Conservation (phyloP, 2,797 vertebrate genomes). For the Ibycter americanus region DNA sequence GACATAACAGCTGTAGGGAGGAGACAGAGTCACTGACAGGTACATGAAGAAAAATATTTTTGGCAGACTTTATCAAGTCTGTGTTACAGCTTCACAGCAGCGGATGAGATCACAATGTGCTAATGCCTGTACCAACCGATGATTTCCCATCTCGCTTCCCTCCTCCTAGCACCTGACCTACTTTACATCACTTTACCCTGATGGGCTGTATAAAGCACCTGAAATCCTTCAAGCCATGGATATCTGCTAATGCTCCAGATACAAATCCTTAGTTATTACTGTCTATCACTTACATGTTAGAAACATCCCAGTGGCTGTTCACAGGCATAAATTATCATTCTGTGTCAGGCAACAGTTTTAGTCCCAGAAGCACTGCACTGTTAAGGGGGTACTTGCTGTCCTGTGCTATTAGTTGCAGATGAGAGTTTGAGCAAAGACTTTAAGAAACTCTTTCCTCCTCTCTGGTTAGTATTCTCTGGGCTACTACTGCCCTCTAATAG, state of each 20-base stretch:
- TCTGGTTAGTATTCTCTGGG: neutral
- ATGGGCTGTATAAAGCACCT: neutral
- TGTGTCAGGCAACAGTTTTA: neutral
- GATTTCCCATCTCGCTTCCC: slow-evolving; percentile 29
- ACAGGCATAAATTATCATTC: slow-evolving; percentile 34
- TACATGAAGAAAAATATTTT: slow-evolving; percentile 50
- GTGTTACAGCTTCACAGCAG: slow-evolving; percentile 28
- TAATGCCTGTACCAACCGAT: slow-evolving; percentile 24
- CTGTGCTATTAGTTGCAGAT: neutral
- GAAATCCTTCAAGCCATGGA: neutral
- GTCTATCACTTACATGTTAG: neutral
- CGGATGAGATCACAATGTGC: slow-evolving; percentile 47
- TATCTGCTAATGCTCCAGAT: neutral
- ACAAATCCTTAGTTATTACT: slow-evolving; percentile 32
- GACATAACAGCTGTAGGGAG: slow-evolving; percentile 19
- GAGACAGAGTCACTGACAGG: slow-evolving; percentile 21
- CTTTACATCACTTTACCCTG: slow-evolving; percentile 40
- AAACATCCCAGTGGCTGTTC: neutral
- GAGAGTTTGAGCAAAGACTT: neutral
- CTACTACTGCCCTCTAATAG: neutral
- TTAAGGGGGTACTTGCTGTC: neutral
- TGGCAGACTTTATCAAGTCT: slow-evolving; percentile 37
- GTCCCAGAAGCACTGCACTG: neutral
- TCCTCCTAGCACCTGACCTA: slow-evolving; percentile 44
- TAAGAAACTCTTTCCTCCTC: neutral